Evolutionary conservation across 1,140 invertebrate species (phyloP), one percentile per base, ranked within the genome.

Genomic region (Diachasmimorpha longicaudata): DNA sequence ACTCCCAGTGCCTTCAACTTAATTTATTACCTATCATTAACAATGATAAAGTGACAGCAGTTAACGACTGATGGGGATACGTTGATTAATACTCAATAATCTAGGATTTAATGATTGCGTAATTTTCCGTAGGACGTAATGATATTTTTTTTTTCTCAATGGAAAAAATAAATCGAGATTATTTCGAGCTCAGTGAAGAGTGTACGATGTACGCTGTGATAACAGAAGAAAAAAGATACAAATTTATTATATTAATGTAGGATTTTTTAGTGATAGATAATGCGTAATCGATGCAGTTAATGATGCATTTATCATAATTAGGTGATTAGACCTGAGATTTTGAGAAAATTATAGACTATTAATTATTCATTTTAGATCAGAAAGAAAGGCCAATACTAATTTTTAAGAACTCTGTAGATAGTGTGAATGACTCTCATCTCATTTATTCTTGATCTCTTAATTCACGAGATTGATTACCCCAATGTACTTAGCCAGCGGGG

Each of bases 141-240:
- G 2, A 68, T 0, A 31, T 31, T 31, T 68, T 68, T 31, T 68
- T 68, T 68, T 68, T 68, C 36, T 68, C 23, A 63, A 69, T 67
- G 37, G 48, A 13, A 52, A 52, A 48, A 19, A 21, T 58, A 74
- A 63, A 72, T 77, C 14, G 66, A 66, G 70, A 74, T 71, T 67
- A 68, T 75, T 75, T 74, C 37, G 70, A 76, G 72, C 79, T 80
- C 76, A 79, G 75, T 76, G 66, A 81, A 73, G 79, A 77, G 79
- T 78, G 80, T 80, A 83, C 79, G 70, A 68, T 80, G 84, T 85
- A 83, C 81, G 84, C 83, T 86, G 85, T 86, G 86, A 88, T 87
- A 86, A 79, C 36, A 78, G 46, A 79, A 76, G 66, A 79, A 74
- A 75, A 77, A 74, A 68, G 36, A 75, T 75, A 79, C 72, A 77